phyloP scores from a whole-genome alignment of 2,888 invertebrate species.

The Phalangium opilio region DNA sequence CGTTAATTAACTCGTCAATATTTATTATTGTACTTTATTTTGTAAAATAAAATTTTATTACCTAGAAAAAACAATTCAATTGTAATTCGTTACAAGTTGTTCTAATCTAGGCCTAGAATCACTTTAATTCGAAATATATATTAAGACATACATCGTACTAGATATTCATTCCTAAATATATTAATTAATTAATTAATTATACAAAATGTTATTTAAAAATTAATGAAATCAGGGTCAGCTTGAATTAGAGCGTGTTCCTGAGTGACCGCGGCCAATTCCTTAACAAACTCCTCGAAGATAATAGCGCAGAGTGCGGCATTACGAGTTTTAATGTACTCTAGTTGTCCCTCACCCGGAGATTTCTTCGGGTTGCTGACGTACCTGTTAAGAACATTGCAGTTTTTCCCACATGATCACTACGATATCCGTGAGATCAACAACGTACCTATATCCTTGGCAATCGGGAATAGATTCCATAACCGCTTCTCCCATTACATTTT shows the following conservation, averaged over 20 bases:
- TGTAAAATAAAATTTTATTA: too few relatives aligned
- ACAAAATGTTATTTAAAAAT: too few relatives aligned
- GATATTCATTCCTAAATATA: too few relatives aligned
- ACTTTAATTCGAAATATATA: too few relatives aligned
- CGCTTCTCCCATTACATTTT: conserved; percentile 10
- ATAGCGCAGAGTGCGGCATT: conserved; percentile 58
- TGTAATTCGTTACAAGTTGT: too few relatives aligned
- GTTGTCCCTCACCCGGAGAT: conserved; percentile 19
- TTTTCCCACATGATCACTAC: too few relatives aligned
- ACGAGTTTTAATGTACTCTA: conserved; percentile 27
- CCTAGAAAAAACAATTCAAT: too few relatives aligned
- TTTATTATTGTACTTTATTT: too few relatives aligned
- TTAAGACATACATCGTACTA: too few relatives aligned
- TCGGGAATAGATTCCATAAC: conserved; percentile 22
- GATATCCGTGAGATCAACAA: not conserved
- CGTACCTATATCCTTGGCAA: conserved; percentile 26
- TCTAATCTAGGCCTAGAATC: too few relatives aligned
- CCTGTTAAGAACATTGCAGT: conserved; percentile 8
- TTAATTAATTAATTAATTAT: too few relatives aligned
- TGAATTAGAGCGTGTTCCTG: conserved; percentile 63
- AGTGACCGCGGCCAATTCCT: conserved; percentile 82
- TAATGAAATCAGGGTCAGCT: conserved; percentile 16
- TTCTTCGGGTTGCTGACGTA: conserved; percentile 19
- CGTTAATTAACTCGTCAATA: too few relatives aligned
- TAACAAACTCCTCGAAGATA: conserved; percentile 84